Percentiles rank a stretch among this genome's conserved stretches.
Evolutionary conservation across 1,140 invertebrate genomes (phyloP).

Genomic region (Platorchestia sp.): DNA sequence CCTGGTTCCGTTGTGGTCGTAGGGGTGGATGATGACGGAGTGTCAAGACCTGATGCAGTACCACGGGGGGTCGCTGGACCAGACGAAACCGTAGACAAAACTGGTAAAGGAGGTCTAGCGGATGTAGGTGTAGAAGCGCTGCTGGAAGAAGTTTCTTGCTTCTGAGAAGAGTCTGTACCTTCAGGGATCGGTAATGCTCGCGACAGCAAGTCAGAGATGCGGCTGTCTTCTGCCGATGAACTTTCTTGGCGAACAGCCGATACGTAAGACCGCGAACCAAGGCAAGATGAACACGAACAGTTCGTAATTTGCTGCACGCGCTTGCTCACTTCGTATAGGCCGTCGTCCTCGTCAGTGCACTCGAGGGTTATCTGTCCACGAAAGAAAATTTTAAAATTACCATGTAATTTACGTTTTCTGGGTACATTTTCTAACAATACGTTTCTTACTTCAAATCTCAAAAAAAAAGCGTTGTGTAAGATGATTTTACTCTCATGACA

Average conservation of each 20-base stretch:
- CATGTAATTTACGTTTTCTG: no score
- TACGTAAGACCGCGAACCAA: constrained; percentile 57
- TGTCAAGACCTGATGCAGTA: no score
- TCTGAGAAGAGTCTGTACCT: neutral
- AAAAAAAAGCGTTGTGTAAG: no score
- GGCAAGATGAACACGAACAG: constrained; percentile 77
- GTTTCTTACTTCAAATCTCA: no score
- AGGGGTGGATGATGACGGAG: neutral
- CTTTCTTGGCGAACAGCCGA: neutral
- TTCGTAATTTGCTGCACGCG: constrained; percentile 78
- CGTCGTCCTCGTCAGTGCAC: constrained; percentile 74
- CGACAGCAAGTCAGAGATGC: constrained; percentile 3
- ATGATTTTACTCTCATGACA: neutral
- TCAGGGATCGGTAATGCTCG: neutral
- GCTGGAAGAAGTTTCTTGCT: neutral
- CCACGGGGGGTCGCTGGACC: neutral
- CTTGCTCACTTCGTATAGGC: constrained; percentile 74
- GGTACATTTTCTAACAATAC: no score
- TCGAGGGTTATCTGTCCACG: constrained; percentile 74
- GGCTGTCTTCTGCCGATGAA: constrained; percentile 34
- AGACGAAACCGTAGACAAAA: neutral
- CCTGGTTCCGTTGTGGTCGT: neutral
- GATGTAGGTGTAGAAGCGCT: neutral
- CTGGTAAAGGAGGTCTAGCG: neutral
- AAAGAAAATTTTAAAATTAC: neutral